phyloP scores from a whole-genome alignment of 2,888 invertebrate species.

The Pterobdella sp. region DNA sequence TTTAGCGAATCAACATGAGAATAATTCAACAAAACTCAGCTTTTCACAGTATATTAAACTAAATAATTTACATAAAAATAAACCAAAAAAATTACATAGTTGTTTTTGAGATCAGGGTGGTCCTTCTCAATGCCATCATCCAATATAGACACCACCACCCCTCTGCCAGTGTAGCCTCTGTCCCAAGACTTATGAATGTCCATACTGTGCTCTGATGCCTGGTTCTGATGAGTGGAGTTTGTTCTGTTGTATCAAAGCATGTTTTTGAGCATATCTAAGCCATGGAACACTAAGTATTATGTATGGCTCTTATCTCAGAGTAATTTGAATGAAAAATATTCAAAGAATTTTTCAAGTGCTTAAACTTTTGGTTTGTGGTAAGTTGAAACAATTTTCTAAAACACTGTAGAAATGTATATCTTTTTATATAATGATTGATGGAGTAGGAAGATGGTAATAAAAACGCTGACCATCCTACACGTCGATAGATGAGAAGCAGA shows the following conservation, averaged over 20 bases:
- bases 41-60: neutral
- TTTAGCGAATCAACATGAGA: too few species aligned
- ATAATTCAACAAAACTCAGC: neutral
- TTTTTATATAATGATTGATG: too few species aligned
- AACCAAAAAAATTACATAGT: slow-evolving; percentile 68
- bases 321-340: slow-evolving; percentile 8
- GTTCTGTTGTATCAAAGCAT: neutral
- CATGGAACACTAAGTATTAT: too few species aligned
- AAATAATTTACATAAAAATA: neutral
- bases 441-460: too few species aligned
- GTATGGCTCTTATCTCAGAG: too few species aligned
- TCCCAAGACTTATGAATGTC: slow-evolving; percentile 91
- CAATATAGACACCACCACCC: slow-evolving; percentile 89
- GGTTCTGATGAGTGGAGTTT: slow-evolving; percentile 45
- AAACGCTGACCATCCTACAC: too few species aligned
- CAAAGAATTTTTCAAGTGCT: neutral
- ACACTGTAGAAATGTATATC: too few species aligned
- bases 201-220: slow-evolving; percentile 73
- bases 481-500: too few species aligned
- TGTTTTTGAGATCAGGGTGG: slow-evolving; percentile 81
- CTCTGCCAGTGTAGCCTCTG: slow-evolving; percentile 83
- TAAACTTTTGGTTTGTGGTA: too few species aligned
- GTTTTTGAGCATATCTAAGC: neutral
- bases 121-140: slow-evolving; percentile 93
- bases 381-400: too few species aligned